Conservation (phyloP, 2,888 invertebrate genomes). For the Pyrrhia umbra region DNA sequence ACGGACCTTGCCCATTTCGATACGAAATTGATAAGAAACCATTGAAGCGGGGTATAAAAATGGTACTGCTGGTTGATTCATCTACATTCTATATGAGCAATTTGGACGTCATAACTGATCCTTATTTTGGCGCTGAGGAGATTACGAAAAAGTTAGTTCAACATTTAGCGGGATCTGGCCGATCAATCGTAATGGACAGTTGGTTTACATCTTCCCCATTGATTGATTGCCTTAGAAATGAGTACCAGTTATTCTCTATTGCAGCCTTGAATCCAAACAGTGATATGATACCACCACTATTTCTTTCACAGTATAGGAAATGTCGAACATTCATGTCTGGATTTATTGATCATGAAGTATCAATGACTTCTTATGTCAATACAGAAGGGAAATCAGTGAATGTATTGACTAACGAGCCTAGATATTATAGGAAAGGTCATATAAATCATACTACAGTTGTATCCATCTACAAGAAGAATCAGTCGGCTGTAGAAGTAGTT, state of each 20-base stretch:
- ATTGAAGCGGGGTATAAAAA: slow-evolving; percentile 81
- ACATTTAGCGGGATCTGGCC: slow-evolving; percentile 79
- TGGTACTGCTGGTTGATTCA: slow-evolving; percentile 82
- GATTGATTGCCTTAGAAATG: slow-evolving; percentile 73
- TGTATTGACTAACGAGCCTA: slow-evolving; percentile 80
- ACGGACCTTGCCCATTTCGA: slow-evolving; percentile 85
- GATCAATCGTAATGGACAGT: slow-evolving; percentile 81
- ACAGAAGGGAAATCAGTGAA: slow-evolving; percentile 76
- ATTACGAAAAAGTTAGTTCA: slow-evolving; percentile 79
- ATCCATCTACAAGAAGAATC: slow-evolving; percentile 80
- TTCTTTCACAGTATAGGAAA: slow-evolving; percentile 77
- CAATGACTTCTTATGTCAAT: slow-evolving; percentile 79
- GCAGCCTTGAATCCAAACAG: slow-evolving; percentile 77
- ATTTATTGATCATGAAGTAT: slow-evolving; percentile 76
- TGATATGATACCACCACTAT: slow-evolving; percentile 81
- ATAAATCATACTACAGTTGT: slow-evolving; percentile 74
- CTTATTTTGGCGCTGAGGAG: slow-evolving; percentile 77
- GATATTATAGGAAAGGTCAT: slow-evolving; percentile 77
- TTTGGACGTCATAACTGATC: slow-evolving; percentile 83
- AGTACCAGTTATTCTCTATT: slow-evolving; percentile 76
- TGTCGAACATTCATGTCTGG: slow-evolving; percentile 75
- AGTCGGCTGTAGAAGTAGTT: slow-evolving; percentile 80
- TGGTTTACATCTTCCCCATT: slow-evolving; percentile 79
- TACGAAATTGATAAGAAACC: slow-evolving; percentile 82
- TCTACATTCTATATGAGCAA: slow-evolving; percentile 84